Base-by-base conservation (phyloP, 2,888 invertebrate genomes). In the Euplagia quadripunctaria region DNA sequence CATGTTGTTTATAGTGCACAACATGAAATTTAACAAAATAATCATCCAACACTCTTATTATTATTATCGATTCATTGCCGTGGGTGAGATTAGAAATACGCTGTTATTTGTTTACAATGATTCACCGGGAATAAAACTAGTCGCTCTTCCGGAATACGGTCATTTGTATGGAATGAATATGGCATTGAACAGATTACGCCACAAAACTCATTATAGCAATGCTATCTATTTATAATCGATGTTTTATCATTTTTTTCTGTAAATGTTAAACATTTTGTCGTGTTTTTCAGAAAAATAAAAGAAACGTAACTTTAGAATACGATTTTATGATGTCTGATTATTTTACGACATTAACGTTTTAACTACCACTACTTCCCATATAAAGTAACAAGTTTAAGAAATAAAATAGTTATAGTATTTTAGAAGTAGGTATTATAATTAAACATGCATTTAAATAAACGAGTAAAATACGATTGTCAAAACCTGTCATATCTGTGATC, bases 401-500 rank as follows among this genome's bases (percentile, higher is more conserved):
- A 64, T 64, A 42, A 9, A 17, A 42, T 11, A 20, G 58, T 58
- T 20, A 58, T 20, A 58, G 12, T 9, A 58, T 58, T 58, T 58
- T 20, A 67, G 31, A 51, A 51, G 11, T 8, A 42, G 17, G n/a
- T n/a, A n/a, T 31, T 0, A 9, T 17, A 67, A 9, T 14, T 51
- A 42, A 52, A 17, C 20, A 43, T 20, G 43, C 14, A 49, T 58
- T 68, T 20, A 20, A 58, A 58, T 55, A n/a, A 58, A 20, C n/a
- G 20, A 52, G 14, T 51, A 11, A 43, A 20, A 55, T 42, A 58
- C n/a, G 42, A 20, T 55, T 58, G 68, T 55, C 55, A 68, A 75
- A 79, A 72, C 73, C 64, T 68, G 77, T 76, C 74, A 77, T 72
- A 71, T 80, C 75, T 78, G 74, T 80, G 80, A 79, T 82, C 77